Conservation (phyloP, 2,113 vertebrate genomes). For the Atherinomorus stipes region DNA sequence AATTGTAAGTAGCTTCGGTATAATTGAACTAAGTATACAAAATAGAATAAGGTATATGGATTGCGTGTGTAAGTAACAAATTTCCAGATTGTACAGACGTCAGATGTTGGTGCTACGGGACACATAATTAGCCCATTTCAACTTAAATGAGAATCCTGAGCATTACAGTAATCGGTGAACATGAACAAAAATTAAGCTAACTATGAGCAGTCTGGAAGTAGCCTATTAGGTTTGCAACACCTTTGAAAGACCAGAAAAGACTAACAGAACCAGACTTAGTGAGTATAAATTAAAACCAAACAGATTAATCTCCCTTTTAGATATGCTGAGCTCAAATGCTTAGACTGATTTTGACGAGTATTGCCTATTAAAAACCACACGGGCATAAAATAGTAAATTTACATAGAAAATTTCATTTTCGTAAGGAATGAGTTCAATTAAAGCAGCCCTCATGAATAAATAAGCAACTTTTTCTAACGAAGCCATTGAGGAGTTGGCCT, state of each 20-base stretch:
- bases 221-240: not conserved
- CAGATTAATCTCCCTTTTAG: not conserved
- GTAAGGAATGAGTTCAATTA: constrained; percentile 51
- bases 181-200: constrained; percentile 27
- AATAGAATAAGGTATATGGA: not conserved
- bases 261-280: not conserved
- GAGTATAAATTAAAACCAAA: not conserved
- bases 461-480: constrained; percentile 41
- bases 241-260: not conserved
- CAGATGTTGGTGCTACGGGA: constrained; percentile 35
- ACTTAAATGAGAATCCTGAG: constrained; percentile 38
- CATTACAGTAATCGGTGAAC: constrained; percentile 1
- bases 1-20: not conserved
- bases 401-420: constrained; percentile 2
- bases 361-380: not conserved
- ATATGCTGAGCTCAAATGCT: not conserved
- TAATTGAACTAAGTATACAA: not conserved
- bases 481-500: constrained; percentile 36
- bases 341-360: not conserved
- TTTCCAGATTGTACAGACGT: constrained; percentile 30
- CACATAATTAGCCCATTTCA: constrained; percentile 28
- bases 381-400: too few relatives aligned
- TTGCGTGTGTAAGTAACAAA: constrained; percentile 10
- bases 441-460: constrained; percentile 56
- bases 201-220: constrained; percentile 1